Percentiles rank a stretch among this genome's conserved stretches.
Evolutionary conservation across 2,113 vertebrate species (phyloP).

Genomic region (Lophotis ruficrista): DNA sequence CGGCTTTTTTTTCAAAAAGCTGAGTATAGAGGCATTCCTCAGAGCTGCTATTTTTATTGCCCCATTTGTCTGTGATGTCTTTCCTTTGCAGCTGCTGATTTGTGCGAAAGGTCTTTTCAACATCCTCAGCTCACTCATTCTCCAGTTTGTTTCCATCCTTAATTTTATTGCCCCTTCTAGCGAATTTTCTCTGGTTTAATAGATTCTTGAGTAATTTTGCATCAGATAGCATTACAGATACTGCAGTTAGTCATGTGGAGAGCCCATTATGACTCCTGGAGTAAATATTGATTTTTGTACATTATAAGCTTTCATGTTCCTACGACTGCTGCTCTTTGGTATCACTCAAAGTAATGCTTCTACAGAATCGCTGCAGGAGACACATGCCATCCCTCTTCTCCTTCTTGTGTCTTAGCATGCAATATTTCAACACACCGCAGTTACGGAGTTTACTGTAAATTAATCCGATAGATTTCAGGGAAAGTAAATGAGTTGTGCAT

Average conservation of each 20-base stretch:
- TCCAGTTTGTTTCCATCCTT: neutral
- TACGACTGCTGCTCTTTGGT: neutral
- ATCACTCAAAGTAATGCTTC: neutral
- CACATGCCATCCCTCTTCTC: neutral
- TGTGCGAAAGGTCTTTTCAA: neutral
- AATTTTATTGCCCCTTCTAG: neutral
- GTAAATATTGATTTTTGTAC: neutral
- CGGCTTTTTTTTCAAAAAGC: neutral
- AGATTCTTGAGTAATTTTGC: neutral
- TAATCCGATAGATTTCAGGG: neutral
- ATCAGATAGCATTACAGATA: neutral
- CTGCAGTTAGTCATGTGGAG: conserved; percentile 1
- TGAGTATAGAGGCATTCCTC: neutral
- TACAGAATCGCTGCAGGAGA: neutral
- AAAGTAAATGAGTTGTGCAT: neutral
- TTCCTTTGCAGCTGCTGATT: neutral
- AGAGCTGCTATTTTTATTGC: neutral
- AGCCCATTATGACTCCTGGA: neutral
- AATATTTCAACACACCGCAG: neutral
- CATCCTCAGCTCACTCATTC: neutral
- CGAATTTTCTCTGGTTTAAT: neutral
- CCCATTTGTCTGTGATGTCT: neutral
- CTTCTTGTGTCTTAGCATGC: neutral
- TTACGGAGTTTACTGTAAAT: neutral
- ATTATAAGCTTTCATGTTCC: neutral